Conservation (phyloP, 2,797 vertebrate species). For the Strix occidentalis region DNA sequence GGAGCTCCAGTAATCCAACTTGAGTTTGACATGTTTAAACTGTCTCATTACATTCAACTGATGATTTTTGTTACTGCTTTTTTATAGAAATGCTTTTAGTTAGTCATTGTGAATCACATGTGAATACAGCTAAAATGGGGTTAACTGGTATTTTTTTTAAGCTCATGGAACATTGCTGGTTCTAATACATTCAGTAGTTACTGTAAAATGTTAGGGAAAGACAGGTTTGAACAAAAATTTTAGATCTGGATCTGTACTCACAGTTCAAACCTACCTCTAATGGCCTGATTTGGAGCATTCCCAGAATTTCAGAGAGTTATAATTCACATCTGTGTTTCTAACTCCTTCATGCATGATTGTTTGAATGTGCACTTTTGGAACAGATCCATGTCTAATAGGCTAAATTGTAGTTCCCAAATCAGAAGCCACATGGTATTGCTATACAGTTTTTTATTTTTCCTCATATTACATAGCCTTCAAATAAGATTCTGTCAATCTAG, state of each 20-base stretch:
- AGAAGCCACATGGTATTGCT: slow-evolving; percentile 45
- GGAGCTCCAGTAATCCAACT: not conserved
- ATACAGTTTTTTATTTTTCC: not conserved
- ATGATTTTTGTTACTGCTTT: not conserved
- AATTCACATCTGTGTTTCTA: slow-evolving; percentile 60
- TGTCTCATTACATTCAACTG: not conserved
- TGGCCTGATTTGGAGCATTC: slow-evolving; percentile 26
- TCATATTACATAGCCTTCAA: not conserved
- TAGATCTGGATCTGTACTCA: slow-evolving; percentile 15
- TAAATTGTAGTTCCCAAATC: slow-evolving; percentile 47
- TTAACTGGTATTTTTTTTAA: not conserved
- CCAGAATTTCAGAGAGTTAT: slow-evolving; percentile 28
- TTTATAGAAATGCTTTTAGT: not conserved
- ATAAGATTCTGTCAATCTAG: not conserved
- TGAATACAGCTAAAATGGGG: not conserved
- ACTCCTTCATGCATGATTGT: slow-evolving; percentile 25
- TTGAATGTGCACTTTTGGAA: slow-evolving; percentile 50
- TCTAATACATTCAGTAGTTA: slow-evolving; percentile 14
- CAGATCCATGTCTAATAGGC: slow-evolving; percentile 36
- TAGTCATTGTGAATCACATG: not conserved
- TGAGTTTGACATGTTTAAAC: not conserved
- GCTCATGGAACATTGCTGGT: not conserved
- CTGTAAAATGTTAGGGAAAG: slow-evolving; percentile 5
- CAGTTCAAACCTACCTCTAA: slow-evolving; percentile 21
- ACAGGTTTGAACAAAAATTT: slow-evolving; percentile 21